These are phyloP conservation scores for Oligia fasciuncula DNA, from an alignment of 2,888 invertebrate genomes.

Conservation along the genomic window DNA sequence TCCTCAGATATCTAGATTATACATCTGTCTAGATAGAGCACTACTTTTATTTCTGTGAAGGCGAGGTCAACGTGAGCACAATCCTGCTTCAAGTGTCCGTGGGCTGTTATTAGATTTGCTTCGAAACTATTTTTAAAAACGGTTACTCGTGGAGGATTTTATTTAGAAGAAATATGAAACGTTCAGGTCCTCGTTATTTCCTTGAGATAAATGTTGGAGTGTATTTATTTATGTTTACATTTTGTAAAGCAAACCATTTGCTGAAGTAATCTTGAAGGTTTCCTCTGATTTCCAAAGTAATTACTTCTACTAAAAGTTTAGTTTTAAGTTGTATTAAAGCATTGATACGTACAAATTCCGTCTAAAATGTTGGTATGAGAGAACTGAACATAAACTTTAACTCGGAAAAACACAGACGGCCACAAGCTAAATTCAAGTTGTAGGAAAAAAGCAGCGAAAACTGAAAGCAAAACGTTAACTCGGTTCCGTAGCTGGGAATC, in stretches of 20 bases:
- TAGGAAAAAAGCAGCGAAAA: constrained; percentile 78
- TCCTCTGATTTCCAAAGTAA: constrained; percentile 3
- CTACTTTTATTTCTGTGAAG: constrained; percentile 75
- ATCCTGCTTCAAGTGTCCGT: constrained; percentile 72
- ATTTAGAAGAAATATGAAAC: constrained; percentile 66
- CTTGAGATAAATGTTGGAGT: constrained; percentile 32
- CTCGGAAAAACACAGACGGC: constrained; percentile 77
- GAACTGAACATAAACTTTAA: constrained; percentile 74
- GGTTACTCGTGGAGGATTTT: constrained; percentile 58
- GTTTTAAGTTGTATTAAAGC: constrained; percentile 45
- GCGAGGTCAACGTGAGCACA: constrained; percentile 76
- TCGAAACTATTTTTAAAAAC: constrained; percentile 70
- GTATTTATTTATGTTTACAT: constrained; percentile 41
- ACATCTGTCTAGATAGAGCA: constrained; percentile 74
- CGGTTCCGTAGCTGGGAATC: constrained; percentile 82
- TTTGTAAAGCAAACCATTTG: constrained; percentile 21
- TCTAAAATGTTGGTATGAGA: constrained; percentile 64
- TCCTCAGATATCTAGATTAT: constrained; percentile 80
- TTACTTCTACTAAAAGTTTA: constrained; percentile 33
- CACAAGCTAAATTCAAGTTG: constrained; percentile 81
- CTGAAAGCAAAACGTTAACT: constrained; percentile 83
- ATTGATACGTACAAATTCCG: constrained; percentile 53
- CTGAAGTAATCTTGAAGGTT: constrained; percentile 14
- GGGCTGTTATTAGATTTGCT: constrained; percentile 77
- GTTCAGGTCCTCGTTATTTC: constrained; percentile 50